These are phyloP conservation scores for Athripsodes cinereus DNA, from an alignment of 2,888 invertebrate species.

Conservation along the genomic window DNA sequence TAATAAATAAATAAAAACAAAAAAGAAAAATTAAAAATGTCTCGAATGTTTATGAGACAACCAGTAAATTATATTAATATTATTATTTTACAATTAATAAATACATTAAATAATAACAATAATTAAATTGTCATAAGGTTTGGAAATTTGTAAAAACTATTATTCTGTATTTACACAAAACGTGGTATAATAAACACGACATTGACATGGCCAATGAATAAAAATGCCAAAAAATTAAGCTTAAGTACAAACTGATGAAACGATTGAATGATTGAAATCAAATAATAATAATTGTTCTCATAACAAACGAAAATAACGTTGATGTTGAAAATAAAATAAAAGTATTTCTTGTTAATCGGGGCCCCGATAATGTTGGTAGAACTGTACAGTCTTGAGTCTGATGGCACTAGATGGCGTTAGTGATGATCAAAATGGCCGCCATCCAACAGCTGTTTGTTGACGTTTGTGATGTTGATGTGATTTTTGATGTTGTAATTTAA, in stretches of 20 bases:
- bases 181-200: background rate
- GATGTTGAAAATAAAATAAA: constrained; percentile 7
- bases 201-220: constrained; percentile 18
- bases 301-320: constrained; percentile 18
- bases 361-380: constrained; percentile 19
- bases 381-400: constrained; percentile 19
- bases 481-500: constrained; percentile 3
- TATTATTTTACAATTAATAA: constrained; percentile 26
- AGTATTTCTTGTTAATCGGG: constrained; percentile 6
- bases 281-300: constrained; percentile 15
- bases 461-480: constrained; percentile 8
- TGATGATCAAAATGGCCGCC: constrained; percentile 17
- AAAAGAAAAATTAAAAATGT: constrained; percentile 16
- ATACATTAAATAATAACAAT: background rate
- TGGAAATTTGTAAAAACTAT: constrained; percentile 14
- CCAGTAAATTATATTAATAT: constrained; percentile 22
- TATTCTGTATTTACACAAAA: constrained; percentile 11
- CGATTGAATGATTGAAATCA: constrained; percentile 2
- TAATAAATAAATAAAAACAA: constrained; percentile 25
- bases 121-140: background rate
- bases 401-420: constrained; percentile 17
- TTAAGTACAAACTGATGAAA: background rate
- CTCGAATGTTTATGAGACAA: constrained; percentile 16
- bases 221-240: background rate
- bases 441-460: constrained; percentile 16